Percentiles rank a stretch among this genome's conserved stretches.
Conservation (phyloP, 2,113 vertebrate genomes). For the Callaeas wilsoni region DNA sequence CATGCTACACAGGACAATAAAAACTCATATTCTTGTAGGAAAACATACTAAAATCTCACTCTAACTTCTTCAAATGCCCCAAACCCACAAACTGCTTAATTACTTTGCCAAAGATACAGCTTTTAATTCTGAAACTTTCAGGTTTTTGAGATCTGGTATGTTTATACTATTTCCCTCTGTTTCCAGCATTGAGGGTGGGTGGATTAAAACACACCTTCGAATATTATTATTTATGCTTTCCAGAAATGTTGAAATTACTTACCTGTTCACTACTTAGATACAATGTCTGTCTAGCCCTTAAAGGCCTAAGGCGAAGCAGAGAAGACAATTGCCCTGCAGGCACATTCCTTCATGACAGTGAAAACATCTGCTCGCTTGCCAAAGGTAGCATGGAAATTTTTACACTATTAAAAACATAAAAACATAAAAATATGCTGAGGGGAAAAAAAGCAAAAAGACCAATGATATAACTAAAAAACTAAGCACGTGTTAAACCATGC, state of each 20-base stretch:
- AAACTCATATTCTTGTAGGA: neutral
- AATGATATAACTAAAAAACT: neutral
- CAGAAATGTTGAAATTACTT: neutral
- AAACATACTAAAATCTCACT: neutral
- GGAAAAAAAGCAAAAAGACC: accelerated
- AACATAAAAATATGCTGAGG: neutral
- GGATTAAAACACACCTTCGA: neutral
- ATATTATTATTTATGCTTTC: neutral
- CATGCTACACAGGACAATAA: neutral
- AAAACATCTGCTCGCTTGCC: neutral
- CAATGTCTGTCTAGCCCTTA: neutral
- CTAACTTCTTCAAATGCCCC: neutral
- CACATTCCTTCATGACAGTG: neutral
- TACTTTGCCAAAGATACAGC: neutral
- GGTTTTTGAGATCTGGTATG: neutral
- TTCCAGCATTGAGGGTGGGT: neutral
- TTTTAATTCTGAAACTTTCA: neutral
- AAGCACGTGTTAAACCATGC: neutral
- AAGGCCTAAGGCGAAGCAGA: neutral
- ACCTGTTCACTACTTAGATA: neutral
- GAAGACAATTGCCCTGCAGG: neutral
- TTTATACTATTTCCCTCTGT: neutral
- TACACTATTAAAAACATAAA: neutral
- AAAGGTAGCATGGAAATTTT: neutral
- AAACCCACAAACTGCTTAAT: neutral